Evolutionary conservation across 1,140 invertebrate genomes (phyloP).

Genomic region (Sarcophaga peregrina): DNA sequence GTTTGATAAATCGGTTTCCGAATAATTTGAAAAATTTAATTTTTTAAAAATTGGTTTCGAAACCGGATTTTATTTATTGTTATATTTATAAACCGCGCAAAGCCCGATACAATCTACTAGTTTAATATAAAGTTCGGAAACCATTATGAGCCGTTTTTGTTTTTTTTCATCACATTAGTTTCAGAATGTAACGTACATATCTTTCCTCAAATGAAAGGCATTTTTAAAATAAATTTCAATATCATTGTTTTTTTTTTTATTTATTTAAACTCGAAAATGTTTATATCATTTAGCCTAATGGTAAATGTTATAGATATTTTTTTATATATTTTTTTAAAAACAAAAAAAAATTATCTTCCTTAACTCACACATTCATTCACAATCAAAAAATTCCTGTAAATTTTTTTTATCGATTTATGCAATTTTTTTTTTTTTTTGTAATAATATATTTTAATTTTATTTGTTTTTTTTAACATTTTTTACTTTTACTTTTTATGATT

Average conservation of each 20-base stretch:
- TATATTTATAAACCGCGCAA: no score
- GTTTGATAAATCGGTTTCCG: no score
- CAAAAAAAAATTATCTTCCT: neutral
- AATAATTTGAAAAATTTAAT: no score
- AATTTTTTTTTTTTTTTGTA: neutral
- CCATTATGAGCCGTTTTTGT: no score
- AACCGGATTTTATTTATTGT: no score
- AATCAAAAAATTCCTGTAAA: conserved; percentile 27
- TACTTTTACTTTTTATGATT: neutral
- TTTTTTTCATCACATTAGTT: no score
- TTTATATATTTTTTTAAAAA: neutral
- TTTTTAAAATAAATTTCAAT: neutral
- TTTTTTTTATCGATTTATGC: conserved; percentile 4
- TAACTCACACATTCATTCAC: conserved; percentile 18
- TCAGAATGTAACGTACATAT: no score
- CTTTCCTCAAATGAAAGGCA: no score
- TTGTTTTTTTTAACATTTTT: neutral
- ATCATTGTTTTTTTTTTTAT: neutral
- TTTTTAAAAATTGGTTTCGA: no score
- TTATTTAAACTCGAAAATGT: conserved; percentile 18
- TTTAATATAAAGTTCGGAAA: no score
- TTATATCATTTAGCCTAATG: neutral
- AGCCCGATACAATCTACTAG: no score
- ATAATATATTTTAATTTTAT: neutral
- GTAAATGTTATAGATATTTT: neutral